Evolutionary conservation across 1,140 invertebrate species (phyloP).

Genomic region (Neelides sp.): DNA sequence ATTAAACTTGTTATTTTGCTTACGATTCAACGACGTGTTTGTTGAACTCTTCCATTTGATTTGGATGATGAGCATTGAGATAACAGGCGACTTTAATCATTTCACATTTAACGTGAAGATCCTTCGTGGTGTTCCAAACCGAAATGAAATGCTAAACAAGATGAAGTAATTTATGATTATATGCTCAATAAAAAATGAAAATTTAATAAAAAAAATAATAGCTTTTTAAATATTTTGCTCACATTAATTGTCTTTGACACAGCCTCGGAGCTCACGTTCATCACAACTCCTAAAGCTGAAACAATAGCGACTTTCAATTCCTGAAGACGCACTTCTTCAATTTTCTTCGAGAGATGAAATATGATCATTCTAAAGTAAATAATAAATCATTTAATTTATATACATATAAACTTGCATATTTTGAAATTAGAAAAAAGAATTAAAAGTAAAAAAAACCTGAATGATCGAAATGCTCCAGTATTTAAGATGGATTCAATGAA

Average conservation of each 20-base stretch:
- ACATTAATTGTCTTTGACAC: conserved; percentile 8
- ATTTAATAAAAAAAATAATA: conserved; percentile 6
- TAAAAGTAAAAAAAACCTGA: background rate
- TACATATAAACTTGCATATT: background rate
- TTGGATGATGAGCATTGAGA: conserved; percentile 20
- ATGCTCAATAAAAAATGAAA: background rate
- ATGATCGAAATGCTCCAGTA: conserved; percentile 13
- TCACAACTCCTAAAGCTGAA: conserved; percentile 17
- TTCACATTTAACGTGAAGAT: conserved; percentile 20
- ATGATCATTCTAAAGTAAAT: background rate
- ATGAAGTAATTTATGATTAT: background rate
- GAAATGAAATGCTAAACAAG: conserved; percentile 12
- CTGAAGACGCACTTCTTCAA: conserved; percentile 7
- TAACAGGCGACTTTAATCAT: conserved; percentile 13
- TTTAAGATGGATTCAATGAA: conserved; percentile 13
- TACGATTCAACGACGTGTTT: conserved; percentile 4
- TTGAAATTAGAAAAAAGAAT: background rate
- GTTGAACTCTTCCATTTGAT: conserved; percentile 29
- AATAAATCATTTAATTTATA: background rate
- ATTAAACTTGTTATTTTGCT: background rate
- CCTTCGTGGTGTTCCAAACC: conserved; percentile 14
- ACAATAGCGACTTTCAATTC: conserved; percentile 19
- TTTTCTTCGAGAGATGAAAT: conserved; percentile 2
- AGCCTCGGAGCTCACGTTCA: conserved; percentile 11
- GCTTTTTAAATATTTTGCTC: conserved; percentile 2